Evolutionary conservation across 2,113 vertebrate genomes (phyloP), one percentile per base, ranked within the genome.

Genomic region (Astur gentilis): DNA sequence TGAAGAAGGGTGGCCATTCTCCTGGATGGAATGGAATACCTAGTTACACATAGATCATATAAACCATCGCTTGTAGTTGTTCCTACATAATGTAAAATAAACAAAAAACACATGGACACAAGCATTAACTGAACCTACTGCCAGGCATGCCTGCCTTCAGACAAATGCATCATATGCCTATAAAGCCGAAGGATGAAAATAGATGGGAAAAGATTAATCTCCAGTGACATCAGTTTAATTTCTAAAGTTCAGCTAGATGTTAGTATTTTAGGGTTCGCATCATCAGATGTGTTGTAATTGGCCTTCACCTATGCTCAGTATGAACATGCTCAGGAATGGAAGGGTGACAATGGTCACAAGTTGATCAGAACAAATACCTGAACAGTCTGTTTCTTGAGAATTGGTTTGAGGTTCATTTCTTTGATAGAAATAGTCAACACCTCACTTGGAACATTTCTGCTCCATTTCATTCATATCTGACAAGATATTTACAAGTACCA

Each of bases 21-120:
- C 26, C 36, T 27, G 20, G 54, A 58, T 7, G 67, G 44, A 18
- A 49, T 23, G 16, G 27, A 77, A 60, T 13, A 64, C 7, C 20
- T 64, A 60, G 9, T 31, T 64, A 93, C 18, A 58, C 11, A 15
- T 1, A 55, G 25, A 34, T 32, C 38, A 66, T 11, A 54, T 2
- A 69, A 31, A 77, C 26, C 6, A 60, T 36, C 42, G 38, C 9
- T 69, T 64, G 20, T 64, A 42, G 4, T n/a, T 52, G 9, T 62
- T 72, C 13, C 20, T 44, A n/a, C 16, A 36, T 19, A 58, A 82
- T 0, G 3, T 32, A 62, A 49, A 13, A 14, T 18, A 58, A 58
- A 31, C 3, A 0, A 87, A 57, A 54, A 81, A 13, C 1, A 0
- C 15, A 49, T 2, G 3, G 57, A 49, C 5, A 16, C 29, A 31